Evolutionary conservation across 1,140 invertebrate genomes (phyloP).

Genomic region (Chrysomallon squamiferum): DNA sequence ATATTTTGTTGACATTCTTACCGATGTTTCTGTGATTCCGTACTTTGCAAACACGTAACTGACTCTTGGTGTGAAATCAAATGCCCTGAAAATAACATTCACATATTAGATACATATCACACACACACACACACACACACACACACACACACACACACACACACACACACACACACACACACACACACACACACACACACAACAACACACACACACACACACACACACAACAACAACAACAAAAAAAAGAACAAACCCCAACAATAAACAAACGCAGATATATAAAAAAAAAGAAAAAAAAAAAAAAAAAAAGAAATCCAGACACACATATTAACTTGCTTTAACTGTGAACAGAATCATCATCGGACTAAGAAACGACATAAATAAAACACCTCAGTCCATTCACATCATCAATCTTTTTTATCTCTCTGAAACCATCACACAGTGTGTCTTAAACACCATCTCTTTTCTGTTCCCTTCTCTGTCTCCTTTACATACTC

Average conservation of each 20-base stretch:
- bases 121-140: too few relatives aligned
- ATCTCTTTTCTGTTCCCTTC: background rate
- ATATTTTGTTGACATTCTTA: too few relatives aligned
- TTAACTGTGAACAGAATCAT: slow-evolving; percentile 1
- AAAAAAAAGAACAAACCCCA: background rate
- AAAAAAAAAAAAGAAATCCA: slow-evolving; percentile 7
- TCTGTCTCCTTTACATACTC: background rate
- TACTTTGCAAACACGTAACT: slow-evolving; percentile 2
- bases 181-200: too few relatives aligned
- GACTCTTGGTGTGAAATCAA: slow-evolving; percentile 12
- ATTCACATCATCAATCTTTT: background rate
- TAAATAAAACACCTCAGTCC: background rate
- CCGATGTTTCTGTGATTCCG: slow-evolving; percentile 1
- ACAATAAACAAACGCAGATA: background rate
- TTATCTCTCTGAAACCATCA: background rate
- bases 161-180: too few relatives aligned
- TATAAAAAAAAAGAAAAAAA: background rate
- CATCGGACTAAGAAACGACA: background rate
- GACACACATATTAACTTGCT: background rate
- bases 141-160: too few relatives aligned
- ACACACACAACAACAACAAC: background rate
- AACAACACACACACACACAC: background rate
- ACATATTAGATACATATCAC: too few relatives aligned
- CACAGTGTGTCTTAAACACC: background rate
- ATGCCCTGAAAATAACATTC: slow-evolving; percentile 8